These are phyloP conservation scores for Chionoecetes opilio DNA, from an alignment of 1,140 invertebrate genomes.

Conservation along the genomic window DNA sequence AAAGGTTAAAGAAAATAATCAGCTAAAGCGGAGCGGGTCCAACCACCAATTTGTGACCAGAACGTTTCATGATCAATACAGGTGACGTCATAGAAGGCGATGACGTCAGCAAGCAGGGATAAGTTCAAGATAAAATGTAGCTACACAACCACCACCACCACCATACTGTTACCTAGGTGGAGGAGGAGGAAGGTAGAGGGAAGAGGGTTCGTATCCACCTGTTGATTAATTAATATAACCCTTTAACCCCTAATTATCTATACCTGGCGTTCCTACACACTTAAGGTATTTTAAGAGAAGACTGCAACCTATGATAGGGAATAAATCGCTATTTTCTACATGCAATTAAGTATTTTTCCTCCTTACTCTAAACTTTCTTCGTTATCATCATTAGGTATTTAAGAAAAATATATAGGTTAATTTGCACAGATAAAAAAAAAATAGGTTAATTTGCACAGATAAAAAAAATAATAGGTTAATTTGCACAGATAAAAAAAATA, in stretches of 20 bases:
- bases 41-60: background rate
- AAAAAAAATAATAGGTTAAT: no score
- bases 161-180: background rate
- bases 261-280: background rate
- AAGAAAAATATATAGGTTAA: no score
- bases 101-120: background rate
- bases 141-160: background rate
- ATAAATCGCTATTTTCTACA: background rate
- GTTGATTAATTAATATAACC: background rate
- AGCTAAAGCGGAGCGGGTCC: background rate
- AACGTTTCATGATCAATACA: background rate
- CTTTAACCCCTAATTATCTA: background rate
- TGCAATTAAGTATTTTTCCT: background rate
- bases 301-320: background rate
- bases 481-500: no score
- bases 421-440: no score
- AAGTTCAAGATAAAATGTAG: background rate
- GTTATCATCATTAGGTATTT: background rate
- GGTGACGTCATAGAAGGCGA: background rate
- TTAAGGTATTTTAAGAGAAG: background rate
- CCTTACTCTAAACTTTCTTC: no score
- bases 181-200: background rate
- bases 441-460: no score
- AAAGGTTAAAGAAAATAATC: no score
- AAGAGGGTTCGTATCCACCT: background rate